phyloP scores from a whole-genome alignment of 2,797 vertebrate species.

The Phoxinus dragarum region DNA sequence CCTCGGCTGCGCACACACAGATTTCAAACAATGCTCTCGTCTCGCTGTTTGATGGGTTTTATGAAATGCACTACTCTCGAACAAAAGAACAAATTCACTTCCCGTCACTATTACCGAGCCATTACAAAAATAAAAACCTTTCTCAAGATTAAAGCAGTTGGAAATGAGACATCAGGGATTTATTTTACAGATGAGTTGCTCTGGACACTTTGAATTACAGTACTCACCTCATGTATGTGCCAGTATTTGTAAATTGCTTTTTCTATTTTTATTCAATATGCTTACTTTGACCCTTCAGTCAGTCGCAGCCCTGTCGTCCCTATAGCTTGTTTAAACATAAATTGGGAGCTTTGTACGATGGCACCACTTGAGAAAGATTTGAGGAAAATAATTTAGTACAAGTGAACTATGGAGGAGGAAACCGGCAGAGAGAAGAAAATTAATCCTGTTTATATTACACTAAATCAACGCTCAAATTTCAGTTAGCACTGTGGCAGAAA shows the following conservation, averaged over 20 bases:
- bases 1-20: slow-evolving; percentile 47
- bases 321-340: slow-evolving; percentile 33
- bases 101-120: slow-evolving; percentile 57
- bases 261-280: slow-evolving; percentile 23
- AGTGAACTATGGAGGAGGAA: slow-evolving; percentile 51
- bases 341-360: slow-evolving; percentile 65
- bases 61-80: slow-evolving; percentile 52
- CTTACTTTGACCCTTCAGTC: slow-evolving; percentile 1
- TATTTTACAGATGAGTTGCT: slow-evolving; percentile 34
- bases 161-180: slow-evolving; percentile 54
- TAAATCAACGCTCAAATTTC: slow-evolving; percentile 57
- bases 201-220: slow-evolving; percentile 43
- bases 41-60: slow-evolving; percentile 60
- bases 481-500: slow-evolving; percentile 57
- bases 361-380: slow-evolving; percentile 64
- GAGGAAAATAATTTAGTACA: slow-evolving; percentile 61
- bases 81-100: slow-evolving; percentile 71
- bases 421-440: slow-evolving; percentile 50
- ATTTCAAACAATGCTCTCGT: slow-evolving; percentile 59
- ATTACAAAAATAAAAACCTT: slow-evolving; percentile 57
- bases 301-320: neutral
- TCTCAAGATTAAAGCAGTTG: slow-evolving; percentile 49
- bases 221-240: slow-evolving; percentile 44
- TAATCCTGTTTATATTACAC: slow-evolving; percentile 59
- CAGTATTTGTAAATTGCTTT: slow-evolving; percentile 53